These are phyloP conservation scores for Enteromius paludinosus DNA, from an alignment of 2,797 vertebrate genomes.

Conservation along the genomic window DNA sequence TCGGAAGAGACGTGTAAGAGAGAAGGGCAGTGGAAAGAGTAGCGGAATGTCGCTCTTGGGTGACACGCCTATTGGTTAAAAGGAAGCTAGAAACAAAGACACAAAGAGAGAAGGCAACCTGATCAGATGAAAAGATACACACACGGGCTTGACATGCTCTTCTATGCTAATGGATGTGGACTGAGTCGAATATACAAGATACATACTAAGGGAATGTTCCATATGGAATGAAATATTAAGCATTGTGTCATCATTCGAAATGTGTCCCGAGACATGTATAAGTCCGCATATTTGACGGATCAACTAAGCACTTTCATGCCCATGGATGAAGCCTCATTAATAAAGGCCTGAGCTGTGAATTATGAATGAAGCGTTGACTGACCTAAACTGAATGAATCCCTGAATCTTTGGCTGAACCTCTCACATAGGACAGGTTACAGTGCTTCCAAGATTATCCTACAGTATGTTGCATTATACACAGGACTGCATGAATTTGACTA, in stretches of 20 bases:
- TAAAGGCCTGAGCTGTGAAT: slow-evolving; percentile 57
- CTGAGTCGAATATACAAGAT: slow-evolving; percentile 5
- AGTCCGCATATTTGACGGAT: slow-evolving; percentile 32
- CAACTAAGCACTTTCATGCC: slow-evolving; percentile 30
- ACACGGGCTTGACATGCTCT: slow-evolving; percentile 44
- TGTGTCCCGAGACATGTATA: slow-evolving; percentile 27
- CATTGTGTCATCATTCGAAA: slow-evolving; percentile 38
- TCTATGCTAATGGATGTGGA: slow-evolving; percentile 22
- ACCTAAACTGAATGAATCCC: slow-evolving; percentile 65
- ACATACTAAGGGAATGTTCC: neutral
- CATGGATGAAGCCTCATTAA: slow-evolving; percentile 60
- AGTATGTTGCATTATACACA: neutral
- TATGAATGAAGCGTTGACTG: slow-evolving; percentile 69
- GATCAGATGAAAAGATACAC: slow-evolving; percentile 54
- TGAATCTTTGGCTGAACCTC: slow-evolving; percentile 37
- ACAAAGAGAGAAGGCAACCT: slow-evolving; percentile 57
- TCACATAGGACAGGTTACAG: slow-evolving; percentile 3
- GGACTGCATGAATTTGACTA: neutral
- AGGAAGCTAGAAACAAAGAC: slow-evolving; percentile 56
- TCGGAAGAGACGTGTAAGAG: slow-evolving; percentile 55
- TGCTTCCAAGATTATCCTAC: neutral
- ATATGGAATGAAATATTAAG: slow-evolving; percentile 18
- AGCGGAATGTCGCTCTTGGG: slow-evolving; percentile 57
- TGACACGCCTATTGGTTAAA: slow-evolving; percentile 61
- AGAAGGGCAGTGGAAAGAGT: slow-evolving; percentile 57